A percentile compares a stretch with the other conserved stretches of the same genome.
Conservation (phyloP, 2,888 invertebrate species). For the Altica lythri region DNA sequence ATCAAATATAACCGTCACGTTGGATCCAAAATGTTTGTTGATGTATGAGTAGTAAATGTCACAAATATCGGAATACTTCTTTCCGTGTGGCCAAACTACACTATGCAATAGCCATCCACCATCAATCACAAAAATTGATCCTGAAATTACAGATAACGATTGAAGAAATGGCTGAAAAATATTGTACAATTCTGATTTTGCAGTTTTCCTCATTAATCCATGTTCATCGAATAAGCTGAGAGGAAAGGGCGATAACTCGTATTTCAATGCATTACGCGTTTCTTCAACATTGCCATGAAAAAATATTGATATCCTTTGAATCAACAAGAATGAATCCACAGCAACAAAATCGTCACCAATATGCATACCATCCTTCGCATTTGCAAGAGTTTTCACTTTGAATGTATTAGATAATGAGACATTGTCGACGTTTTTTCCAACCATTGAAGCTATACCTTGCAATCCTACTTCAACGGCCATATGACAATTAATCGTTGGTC, state of each 20-base stretch:
- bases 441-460: background rate
- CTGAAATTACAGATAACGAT: no score
- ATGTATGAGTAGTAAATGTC: no score
- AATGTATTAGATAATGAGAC: background rate
- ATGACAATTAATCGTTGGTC: conserved; percentile 5
- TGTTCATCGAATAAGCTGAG: no score
- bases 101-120: no score
- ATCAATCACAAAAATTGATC: no score
- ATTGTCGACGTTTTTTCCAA: conserved; percentile 1
- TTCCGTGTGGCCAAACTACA: no score
- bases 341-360: background rate
- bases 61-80: no score
- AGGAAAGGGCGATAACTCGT: background rate
- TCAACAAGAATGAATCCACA: background rate
- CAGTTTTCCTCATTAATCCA: no score
- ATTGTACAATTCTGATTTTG: no score
- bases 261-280: background rate
- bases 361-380: background rate
- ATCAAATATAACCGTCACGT: no score
- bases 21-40: no score
- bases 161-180: no score
- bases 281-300: background rate
- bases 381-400: background rate
- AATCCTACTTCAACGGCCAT: background rate
- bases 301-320: background rate